Conservation (phyloP, 2,888 invertebrate genomes). For the Erebia aethiops region DNA sequence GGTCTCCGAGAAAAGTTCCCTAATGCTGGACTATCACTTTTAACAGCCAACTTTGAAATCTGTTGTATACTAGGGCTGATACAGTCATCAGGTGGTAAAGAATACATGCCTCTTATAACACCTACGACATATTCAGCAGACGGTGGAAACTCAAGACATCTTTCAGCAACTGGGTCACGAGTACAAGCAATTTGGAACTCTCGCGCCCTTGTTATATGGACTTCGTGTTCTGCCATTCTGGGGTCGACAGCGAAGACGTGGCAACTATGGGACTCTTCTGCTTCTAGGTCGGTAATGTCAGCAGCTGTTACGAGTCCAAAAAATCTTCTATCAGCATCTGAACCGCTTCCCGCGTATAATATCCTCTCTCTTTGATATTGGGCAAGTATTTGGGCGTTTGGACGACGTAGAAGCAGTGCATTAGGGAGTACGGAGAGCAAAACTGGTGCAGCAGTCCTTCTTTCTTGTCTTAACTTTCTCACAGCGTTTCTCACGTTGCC, state of each 20-base stretch:
- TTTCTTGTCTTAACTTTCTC: conserved; percentile 93
- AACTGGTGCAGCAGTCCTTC: conserved; percentile 92
- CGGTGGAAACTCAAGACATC: conserved; percentile 95
- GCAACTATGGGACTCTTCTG: conserved; percentile 90
- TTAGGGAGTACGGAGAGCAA: conserved; percentile 92
- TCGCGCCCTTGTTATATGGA: conserved; percentile 90
- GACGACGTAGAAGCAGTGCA: conserved; percentile 90
- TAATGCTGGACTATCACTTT: conserved; percentile 72
- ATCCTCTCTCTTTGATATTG: conserved; percentile 94
- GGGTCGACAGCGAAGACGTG: conserved; percentile 97
- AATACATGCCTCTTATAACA: conserved; percentile 88
- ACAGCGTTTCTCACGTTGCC: conserved; percentile 94
- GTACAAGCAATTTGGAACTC: conserved; percentile 94
- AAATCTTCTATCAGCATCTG: conserved; percentile 95
- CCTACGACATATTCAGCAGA: conserved; percentile 91
- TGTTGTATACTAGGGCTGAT: conserved; percentile 68
- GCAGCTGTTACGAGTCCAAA: conserved; percentile 96
- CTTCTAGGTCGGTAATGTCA: conserved; percentile 74
- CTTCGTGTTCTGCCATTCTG: conserved; percentile 90
- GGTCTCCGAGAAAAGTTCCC: conserved; percentile 68
- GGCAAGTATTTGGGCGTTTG: conserved; percentile 90
- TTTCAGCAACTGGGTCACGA: conserved; percentile 88
- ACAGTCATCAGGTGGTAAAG: conserved; percentile 78
- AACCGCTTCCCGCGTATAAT: conserved; percentile 94
- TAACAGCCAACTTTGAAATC: conserved; percentile 72